Conservation (phyloP, 2,797 vertebrate species). For the Vireo griseus region DNA sequence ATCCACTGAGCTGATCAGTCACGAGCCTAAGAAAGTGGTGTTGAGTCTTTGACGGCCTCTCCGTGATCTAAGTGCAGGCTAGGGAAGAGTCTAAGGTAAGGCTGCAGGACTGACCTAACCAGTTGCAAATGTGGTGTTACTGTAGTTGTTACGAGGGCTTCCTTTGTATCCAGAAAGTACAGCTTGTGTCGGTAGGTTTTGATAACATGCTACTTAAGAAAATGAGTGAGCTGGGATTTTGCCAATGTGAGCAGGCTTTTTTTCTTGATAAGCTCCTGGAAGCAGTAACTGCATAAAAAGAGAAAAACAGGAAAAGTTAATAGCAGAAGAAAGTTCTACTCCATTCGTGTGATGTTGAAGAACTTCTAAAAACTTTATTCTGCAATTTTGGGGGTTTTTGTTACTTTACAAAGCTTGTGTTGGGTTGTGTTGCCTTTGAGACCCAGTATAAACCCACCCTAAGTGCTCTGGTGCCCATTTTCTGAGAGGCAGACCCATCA, state of each 20-base stretch:
- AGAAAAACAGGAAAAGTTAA: background rate
- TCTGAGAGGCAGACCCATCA: background rate
- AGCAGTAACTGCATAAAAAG: background rate
- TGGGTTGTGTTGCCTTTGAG: background rate
- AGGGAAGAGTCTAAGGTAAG: background rate
- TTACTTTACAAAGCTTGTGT: background rate
- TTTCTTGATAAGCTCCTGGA: slow-evolving; percentile 31
- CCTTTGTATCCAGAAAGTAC: slow-evolving; percentile 24
- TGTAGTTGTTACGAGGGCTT: background rate
- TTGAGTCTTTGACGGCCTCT: background rate
- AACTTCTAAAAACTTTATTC: background rate
- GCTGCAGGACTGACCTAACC: background rate
- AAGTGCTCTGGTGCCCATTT: background rate
- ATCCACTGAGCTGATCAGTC: background rate
- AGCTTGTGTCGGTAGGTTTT: background rate
- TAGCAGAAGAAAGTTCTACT: background rate
- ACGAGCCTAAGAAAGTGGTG: background rate
- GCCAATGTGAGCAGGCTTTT: slow-evolving; percentile 6
- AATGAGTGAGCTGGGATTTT: slow-evolving; percentile 5
- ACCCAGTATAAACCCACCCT: background rate
- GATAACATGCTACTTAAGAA: background rate
- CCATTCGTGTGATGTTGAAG: background rate
- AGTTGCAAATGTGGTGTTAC: background rate
- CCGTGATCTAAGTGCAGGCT: background rate
- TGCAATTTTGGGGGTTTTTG: rapidly evolving